Evolutionary conservation across 35 echinoderm and acorn worm genomes (phyloP), one percentile per base, ranked within the genome.

Genomic region (Patiria miniata): DNA sequence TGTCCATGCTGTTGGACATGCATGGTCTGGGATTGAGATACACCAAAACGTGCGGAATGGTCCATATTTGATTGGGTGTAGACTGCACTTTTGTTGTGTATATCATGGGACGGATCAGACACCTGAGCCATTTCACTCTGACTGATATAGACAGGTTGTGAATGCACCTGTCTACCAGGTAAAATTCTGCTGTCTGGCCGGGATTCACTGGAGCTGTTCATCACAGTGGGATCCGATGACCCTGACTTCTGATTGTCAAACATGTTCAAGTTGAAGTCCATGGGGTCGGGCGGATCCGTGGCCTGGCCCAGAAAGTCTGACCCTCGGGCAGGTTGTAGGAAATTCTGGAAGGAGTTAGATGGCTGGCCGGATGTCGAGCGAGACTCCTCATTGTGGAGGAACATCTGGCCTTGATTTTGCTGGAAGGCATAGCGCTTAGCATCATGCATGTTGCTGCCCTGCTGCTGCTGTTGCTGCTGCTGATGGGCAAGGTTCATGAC

Each of bases 91-190:
- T 73, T 73, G 26, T 30, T 73, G 26, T 73, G 65, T 23, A 34
- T 28, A 32, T 73, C 65, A 26, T 73, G 65, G 65, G 65, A 73
- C 65, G 65, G 65, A 73, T 73, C 65, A 26, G 65, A 73, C 34
- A 73, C 65, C 65, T 73, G 65, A 26, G 26, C 65, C 65, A 73
- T 73, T 7, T 73, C 65, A 73, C 65, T 23, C 29, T 73, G 65
- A 23, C 65, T 36, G 19, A 73, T 73, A 34, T 73, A 73, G 18
- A 23, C 23, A 10, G 65, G 29, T 34, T 73, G 65, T 30, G 65
- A 73, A 34, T 73, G 65, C 65, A 73, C 65, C 26, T 73, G 65
- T 23, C 65, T 36, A 30, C 34, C 34, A 32, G 34, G 26, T 47
- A 47, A 47, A 14, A 12, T 34, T 30, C 65, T 73, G 65, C 65